Evolutionary conservation across 1,140 invertebrate genomes (phyloP).

Genomic region (Drosophila ambigua): DNA sequence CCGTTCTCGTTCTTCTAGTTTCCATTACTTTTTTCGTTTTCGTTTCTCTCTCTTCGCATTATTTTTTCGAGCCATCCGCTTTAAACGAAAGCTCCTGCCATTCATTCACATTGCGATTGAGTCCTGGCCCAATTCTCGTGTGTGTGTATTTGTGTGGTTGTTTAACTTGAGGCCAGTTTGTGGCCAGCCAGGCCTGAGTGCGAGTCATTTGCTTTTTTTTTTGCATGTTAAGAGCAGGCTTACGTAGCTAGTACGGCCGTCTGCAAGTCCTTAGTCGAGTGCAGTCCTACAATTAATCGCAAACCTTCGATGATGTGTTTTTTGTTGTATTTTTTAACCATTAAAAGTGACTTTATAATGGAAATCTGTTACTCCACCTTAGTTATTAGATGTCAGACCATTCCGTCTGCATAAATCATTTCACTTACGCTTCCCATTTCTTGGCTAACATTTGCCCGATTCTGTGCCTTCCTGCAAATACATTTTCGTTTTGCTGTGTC

Average conservation of each 20-base stretch:
- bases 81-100: slow-evolving; percentile 55
- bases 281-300: background rate
- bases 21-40: background rate
- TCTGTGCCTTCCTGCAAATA: background rate
- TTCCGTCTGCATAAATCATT: background rate
- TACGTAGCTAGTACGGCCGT: slow-evolving; percentile 55
- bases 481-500: background rate
- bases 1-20: slow-evolving; percentile 18
- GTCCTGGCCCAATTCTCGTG: slow-evolving; percentile 6
- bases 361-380: no score
- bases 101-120: slow-evolving; percentile 45
- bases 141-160: slow-evolving; percentile 3
- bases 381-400: no score
- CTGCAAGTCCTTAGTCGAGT: slow-evolving; percentile 58
- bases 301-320: background rate
- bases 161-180: slow-evolving; percentile 24
- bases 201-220: slow-evolving; percentile 63
- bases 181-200: slow-evolving; percentile 20
- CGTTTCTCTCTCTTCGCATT: background rate
- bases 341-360: no score
- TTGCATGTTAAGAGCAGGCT: slow-evolving; percentile 47
- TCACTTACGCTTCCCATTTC: background rate
- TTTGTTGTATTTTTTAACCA: no score
- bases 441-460: background rate
- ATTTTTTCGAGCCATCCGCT: slow-evolving; percentile 27